These are phyloP conservation scores for Leucoraja erinaceus DNA, from an alignment of 2,113 vertebrate species.

Conservation along the genomic window DNA sequence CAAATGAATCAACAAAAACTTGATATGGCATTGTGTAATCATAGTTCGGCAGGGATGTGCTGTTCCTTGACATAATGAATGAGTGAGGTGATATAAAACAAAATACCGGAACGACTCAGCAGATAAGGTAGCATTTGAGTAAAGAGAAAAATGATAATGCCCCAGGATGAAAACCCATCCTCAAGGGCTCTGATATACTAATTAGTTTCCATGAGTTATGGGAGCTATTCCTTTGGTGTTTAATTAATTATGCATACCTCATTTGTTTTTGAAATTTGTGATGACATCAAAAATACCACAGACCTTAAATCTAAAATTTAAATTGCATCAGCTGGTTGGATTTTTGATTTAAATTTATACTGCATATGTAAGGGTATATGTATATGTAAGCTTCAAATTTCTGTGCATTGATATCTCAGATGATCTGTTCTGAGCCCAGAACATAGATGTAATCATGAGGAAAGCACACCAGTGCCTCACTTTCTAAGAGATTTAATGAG, in stretches of 20 bases:
- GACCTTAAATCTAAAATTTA: not conserved
- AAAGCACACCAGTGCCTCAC: too few species aligned
- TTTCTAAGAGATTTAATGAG: too few species aligned
- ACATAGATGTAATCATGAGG: too few species aligned
- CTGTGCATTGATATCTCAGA: too few species aligned
- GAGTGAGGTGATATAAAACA: not conserved
- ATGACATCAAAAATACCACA: not conserved
- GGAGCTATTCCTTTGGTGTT: not conserved
- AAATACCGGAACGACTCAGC: too few species aligned
- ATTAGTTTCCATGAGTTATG: not conserved
- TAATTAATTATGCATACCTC: not conserved
- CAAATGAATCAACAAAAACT: too few species aligned
- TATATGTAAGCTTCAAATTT: too few species aligned
- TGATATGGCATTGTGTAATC: not conserved
- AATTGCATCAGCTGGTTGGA: not conserved
- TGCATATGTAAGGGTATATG: too few species aligned
- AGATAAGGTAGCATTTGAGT: too few species aligned
- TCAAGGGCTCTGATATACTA: not conserved
- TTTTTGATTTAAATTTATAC: not conserved
- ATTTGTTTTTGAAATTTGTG: not conserved
- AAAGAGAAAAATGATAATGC: too few species aligned
- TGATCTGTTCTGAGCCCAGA: too few species aligned
- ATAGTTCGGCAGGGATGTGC: not conserved
- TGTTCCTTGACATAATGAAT: not conserved
- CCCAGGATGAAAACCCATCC: too few species aligned